Percentiles rank a stretch among this genome's conserved stretches.
These are phyloP conservation scores for Prochilodus magdalenae DNA, from an alignment of 2,113 vertebrate genomes.

Conservation along the genomic window DNA sequence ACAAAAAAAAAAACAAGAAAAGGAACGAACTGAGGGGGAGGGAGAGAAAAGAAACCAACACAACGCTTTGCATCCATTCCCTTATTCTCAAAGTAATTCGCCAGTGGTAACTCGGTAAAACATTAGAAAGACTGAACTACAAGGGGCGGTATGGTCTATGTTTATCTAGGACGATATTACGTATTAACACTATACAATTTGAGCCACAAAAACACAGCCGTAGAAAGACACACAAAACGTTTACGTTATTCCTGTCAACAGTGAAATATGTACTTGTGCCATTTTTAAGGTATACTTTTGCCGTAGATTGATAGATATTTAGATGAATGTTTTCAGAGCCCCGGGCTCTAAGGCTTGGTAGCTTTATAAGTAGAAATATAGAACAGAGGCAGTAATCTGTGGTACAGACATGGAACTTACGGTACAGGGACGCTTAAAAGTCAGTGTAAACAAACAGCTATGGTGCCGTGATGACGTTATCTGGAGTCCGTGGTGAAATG, in stretches of 20 bases:
- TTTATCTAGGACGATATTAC: conserved; percentile 94
- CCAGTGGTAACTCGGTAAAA: conserved; percentile 86
- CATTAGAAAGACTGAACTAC: conserved; percentile 93
- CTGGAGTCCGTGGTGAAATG: conserved; percentile 46
- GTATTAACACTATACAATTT: conserved; percentile 97
- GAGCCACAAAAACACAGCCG: conserved; percentile 97
- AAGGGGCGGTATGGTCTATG: conserved; percentile 89
- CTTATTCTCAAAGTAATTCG: conserved; percentile 83
- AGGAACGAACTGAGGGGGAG: conserved; percentile 30
- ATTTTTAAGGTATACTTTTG: conserved; percentile 76
- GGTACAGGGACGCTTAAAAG: conserved; percentile 48
- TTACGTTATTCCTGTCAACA: conserved; percentile 87
- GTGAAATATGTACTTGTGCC: conserved; percentile 96
- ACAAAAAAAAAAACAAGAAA: conserved; percentile 89
- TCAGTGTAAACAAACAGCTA: conserved; percentile 60
- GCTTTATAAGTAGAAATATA: conserved; percentile 56
- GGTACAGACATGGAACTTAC: conserved; percentile 53
- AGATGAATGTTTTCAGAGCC: conserved; percentile 46
- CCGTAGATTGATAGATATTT: conserved; percentile 48
- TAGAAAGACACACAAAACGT: conserved; percentile 96
- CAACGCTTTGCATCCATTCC: conserved; percentile 84
- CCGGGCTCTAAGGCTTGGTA: conserved; percentile 52
- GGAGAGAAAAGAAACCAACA: conserved; percentile 71
- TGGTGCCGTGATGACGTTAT: conserved; percentile 44
- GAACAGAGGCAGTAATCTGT: conserved; percentile 55